phyloP scores from a whole-genome alignment of 2,797 vertebrate genomes.

The Epinephelus awoara region DNA sequence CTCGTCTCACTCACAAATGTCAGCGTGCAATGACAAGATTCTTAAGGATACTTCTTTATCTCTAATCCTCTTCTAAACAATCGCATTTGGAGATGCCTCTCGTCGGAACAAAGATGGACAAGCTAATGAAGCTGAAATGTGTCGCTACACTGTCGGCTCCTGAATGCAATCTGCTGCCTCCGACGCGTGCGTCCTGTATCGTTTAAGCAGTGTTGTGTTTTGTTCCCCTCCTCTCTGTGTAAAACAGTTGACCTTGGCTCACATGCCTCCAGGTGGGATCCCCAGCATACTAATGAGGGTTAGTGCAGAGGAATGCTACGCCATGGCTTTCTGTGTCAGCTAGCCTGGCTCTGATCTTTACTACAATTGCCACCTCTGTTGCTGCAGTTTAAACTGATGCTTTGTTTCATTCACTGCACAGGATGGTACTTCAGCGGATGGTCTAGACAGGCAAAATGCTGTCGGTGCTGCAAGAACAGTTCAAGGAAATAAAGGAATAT shows the following conservation, averaged over 20 bases:
- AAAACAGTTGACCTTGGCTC: constrained; percentile 82
- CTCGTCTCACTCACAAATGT: constrained; percentile 58
- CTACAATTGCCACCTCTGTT: constrained; percentile 56
- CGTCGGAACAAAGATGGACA: constrained; percentile 58
- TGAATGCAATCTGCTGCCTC: constrained; percentile 50
- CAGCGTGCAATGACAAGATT: constrained; percentile 54
- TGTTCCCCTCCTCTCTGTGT: constrained; percentile 56
- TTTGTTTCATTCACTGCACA: constrained; percentile 57
- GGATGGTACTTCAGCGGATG: constrained; percentile 8
- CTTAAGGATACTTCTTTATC: constrained; percentile 61
- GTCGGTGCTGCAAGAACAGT: constrained; percentile 34
- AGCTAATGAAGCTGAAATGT: constrained; percentile 62
- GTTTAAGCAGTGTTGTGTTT: constrained; percentile 61
- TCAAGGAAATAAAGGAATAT: constrained; percentile 43
- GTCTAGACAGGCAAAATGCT: constrained; percentile 35
- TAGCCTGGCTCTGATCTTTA: constrained; percentile 62
- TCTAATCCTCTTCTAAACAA: constrained; percentile 72
- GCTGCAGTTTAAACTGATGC: constrained; percentile 54
- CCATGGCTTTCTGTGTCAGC: constrained; percentile 64
- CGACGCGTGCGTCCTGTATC: constrained; percentile 35
- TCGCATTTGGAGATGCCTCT: constrained; percentile 50
- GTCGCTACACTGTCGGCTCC: constrained; percentile 28
- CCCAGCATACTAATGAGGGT: constrained; percentile 79
- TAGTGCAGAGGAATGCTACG: constrained; percentile 71
- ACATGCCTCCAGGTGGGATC: constrained; percentile 77